Conservation (phyloP, 1,140 invertebrate species). For the silkworm (Bombyx mori) region ASM3026992v2 NC_085111.1:15511501-15512000, state of each 20-base stretch:
- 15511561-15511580: too few species aligned
- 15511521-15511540: slow-evolving; percentile 3
- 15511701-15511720: slow-evolving; percentile 43
- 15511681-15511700: slow-evolving; percentile 46
- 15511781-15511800: slow-evolving; percentile 41
- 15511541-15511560: too few species aligned
- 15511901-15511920: not conserved
- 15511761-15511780: slow-evolving; percentile 53
- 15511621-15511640: too few species aligned
- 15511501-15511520: too few species aligned
- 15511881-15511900: slow-evolving; percentile 7
- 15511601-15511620: too few species aligned
- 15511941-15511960: not conserved
- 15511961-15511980: not conserved
- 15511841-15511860: slow-evolving; percentile 14
- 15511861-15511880: slow-evolving; percentile 38
- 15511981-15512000: too few species aligned
- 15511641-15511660: too few species aligned
- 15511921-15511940: not conserved
- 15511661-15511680: not conserved
- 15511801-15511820: slow-evolving; percentile 43
- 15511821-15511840: slow-evolving; percentile 9
- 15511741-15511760: slow-evolving; percentile 67
- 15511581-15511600: too few species aligned
- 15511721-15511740: slow-evolving; percentile 65